Evolutionary conservation across 2,888 invertebrate species (phyloP).

Genomic region (Hirtodrosophila confusa): DNA sequence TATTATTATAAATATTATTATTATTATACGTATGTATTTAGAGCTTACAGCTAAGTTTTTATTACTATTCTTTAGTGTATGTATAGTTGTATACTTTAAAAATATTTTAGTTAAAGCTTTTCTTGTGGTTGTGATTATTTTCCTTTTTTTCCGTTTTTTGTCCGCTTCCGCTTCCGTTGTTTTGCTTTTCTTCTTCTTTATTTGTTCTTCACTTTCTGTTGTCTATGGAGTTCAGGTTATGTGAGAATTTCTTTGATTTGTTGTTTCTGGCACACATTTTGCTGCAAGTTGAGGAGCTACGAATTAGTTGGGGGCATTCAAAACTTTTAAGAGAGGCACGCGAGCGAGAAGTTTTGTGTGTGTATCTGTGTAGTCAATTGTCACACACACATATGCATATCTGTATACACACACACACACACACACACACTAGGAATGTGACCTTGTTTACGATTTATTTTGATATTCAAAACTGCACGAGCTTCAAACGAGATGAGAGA

Average conservation of each 20-base stretch:
- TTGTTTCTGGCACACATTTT: slow-evolving; percentile 76
- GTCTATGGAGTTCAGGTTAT: slow-evolving; percentile 75
- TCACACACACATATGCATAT: too few relatives aligned
- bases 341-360: slow-evolving; percentile 22
- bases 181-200: slow-evolving; percentile 9
- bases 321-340: slow-evolving; percentile 37
- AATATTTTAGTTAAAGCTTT: slow-evolving; percentile 79
- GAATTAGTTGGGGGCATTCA: slow-evolving; percentile 46
- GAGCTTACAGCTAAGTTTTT: slow-evolving; percentile 56
- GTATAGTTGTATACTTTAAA: slow-evolving; percentile 68
- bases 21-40: slow-evolving; percentile 39
- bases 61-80: slow-evolving; percentile 46
- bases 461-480: slow-evolving; percentile 75
- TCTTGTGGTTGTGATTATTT: slow-evolving; percentile 64
- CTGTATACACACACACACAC: slow-evolving; percentile 31
- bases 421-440: slow-evolving; percentile 57
- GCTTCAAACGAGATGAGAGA: slow-evolving; percentile 43
- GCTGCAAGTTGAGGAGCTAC: slow-evolving; percentile 65
- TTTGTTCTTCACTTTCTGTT: slow-evolving; percentile 61
- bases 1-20: slow-evolving; percentile 29
- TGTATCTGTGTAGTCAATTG: slow-evolving; percentile 42
- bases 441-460: slow-evolving; percentile 79
- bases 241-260: slow-evolving; percentile 70
- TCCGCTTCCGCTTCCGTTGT: slow-evolving; percentile 24
- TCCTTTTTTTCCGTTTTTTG: slow-evolving; percentile 17